These are phyloP conservation scores for Hydropotes inermis DNA, from an alignment of 2,113 vertebrate genomes.

Conservation along the genomic window DNA sequence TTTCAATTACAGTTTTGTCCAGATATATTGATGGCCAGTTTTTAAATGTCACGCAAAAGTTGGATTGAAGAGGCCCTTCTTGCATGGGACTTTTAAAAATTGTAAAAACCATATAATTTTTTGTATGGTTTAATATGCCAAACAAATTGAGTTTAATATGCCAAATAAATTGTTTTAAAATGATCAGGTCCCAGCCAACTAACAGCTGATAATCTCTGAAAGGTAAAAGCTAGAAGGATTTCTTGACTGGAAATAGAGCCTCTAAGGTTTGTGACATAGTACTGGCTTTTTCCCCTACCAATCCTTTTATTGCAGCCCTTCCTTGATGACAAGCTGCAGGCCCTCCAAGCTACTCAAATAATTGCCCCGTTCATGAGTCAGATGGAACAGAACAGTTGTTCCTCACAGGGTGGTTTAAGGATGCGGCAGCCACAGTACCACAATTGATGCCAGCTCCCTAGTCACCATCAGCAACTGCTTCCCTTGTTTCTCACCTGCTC, in stretches of 20 bases:
- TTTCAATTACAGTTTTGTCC: background rate
- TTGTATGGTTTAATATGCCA: background rate
- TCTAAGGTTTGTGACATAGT: background rate
- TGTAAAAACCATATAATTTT: background rate
- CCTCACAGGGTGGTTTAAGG: constrained; percentile 48
- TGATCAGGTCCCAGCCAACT: background rate
- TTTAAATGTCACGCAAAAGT: background rate
- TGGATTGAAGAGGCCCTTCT: background rate
- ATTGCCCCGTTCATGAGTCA: background rate
- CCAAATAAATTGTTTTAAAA: constrained; percentile 25
- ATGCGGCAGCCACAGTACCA: background rate
- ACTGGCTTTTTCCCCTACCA: background rate
- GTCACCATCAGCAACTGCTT: background rate
- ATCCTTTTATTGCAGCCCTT: background rate
- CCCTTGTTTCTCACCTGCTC: background rate
- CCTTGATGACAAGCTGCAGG: background rate
- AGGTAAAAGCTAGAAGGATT: background rate
- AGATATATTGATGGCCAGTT: background rate
- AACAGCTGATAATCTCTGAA: constrained; percentile 54
- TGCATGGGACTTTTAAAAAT: background rate
- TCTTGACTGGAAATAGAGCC: background rate
- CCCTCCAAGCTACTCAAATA: constrained; percentile 52
- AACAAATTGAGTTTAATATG: constrained; percentile 42
- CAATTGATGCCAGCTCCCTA: accelerated
- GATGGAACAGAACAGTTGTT: background rate